phyloP scores from a whole-genome alignment of 1,140 invertebrate species.

The Papilio dardanus region DNA sequence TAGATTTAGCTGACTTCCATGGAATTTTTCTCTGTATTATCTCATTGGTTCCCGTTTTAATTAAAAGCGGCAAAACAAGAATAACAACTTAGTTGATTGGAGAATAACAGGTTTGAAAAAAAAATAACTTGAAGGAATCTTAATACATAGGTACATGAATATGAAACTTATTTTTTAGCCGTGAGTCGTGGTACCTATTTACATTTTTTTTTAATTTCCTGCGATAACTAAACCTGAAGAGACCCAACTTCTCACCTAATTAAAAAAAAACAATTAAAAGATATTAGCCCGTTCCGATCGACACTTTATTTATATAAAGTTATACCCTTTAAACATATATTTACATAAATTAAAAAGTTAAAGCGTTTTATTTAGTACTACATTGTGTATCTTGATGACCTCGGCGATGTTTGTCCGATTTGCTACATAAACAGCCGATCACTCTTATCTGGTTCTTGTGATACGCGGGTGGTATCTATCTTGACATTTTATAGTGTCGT shows the following conservation, averaged over 20 bases:
- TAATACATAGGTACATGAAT: too few relatives aligned
- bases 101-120: neutral
- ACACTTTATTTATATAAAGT: neutral
- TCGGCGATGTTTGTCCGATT: neutral
- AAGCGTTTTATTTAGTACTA: neutral
- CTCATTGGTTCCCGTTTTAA: neutral
- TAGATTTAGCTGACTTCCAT: neutral
- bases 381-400: conserved; percentile 6
- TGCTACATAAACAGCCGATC: conserved; percentile 66
- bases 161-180: neutral
- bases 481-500: neutral
- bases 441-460: conserved; percentile 3
- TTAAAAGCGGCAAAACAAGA: conserved; percentile 4
- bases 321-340: neutral
- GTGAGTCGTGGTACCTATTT: too few relatives aligned
- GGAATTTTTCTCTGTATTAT: neutral
- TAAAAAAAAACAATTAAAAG: neutral
- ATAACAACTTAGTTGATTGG: neutral
- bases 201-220: too few relatives aligned
- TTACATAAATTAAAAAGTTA: conserved; percentile 1
- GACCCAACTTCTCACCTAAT: too few relatives aligned
- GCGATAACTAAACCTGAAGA: too few relatives aligned
- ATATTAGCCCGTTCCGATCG: neutral
- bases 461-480: conserved; percentile 10
- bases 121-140: neutral